Evolutionary conservation across 2,113 vertebrate genomes (phyloP), one percentile per base, ranked within the genome.

Genomic region (Gymnobelideus leadbeateri): DNA sequence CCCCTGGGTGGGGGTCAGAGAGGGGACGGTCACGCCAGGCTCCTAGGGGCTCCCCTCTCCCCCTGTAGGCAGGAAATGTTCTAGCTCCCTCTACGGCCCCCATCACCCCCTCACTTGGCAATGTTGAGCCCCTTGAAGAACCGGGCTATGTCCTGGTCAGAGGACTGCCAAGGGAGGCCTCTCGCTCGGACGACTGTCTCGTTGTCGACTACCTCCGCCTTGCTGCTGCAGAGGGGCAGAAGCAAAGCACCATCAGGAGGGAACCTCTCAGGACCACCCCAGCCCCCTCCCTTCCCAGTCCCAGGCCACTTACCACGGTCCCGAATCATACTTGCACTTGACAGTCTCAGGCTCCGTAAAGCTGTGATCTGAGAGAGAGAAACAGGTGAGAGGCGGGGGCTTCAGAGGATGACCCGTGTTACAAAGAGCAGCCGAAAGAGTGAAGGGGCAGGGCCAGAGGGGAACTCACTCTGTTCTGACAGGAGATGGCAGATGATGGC

Each of bases 51-150:
- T 52, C 84, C 93, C 94, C 89, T 91, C 50, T 31, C 2, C 37
- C 54, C 89, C 94, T 92, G 28, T 3, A 14, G 57, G 31, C 3
- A 6, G 54, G 25, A 8, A 26, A 55, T 25, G 8, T 9, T 8
- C 25, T 9, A 21, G 26, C 25, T 9, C 54, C 25, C 25, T 8
- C 53, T 94, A 84, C 68, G 1, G 21, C 91, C 54, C 89, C 47
- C 14, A 31, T 46, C 51, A 8, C 46, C 6, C 61, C 97, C 96
- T 51, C 98, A 99, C 99, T 99, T 99, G 97, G 99, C 99, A 96
- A 99, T 99, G 97, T 99, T 99, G 96, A 99, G 99, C 95, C 99
- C 99, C 98, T 99, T 99, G 98, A 99, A 99, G 98, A 99, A 99
- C 24, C 99, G 99, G 96, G 99, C 99, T 1, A 99, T 99, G 92